These are phyloP conservation scores for Calameuta filiformis DNA, from an alignment of 2,888 invertebrate genomes.

Conservation along the genomic window DNA sequence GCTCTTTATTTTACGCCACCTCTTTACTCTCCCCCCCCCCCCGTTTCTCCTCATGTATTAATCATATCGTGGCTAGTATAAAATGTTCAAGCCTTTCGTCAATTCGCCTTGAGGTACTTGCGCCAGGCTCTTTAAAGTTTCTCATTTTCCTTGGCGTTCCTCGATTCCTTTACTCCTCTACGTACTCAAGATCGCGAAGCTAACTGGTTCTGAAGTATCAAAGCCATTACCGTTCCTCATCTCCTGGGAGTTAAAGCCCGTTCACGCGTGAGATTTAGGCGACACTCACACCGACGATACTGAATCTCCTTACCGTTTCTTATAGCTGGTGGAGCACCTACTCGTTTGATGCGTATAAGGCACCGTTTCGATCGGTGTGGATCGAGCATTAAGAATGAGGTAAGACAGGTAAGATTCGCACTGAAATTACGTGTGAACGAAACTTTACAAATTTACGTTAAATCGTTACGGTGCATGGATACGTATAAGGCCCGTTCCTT, in stretches of 20 bases:
- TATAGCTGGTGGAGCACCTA: accelerated
- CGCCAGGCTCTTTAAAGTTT: background rate
- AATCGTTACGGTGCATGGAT: too few species aligned
- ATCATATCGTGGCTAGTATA: background rate
- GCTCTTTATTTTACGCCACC: constrained; percentile 9
- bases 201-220: constrained; percentile 18
- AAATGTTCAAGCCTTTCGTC: background rate
- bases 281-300: background rate
- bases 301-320: background rate
- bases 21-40: constrained; percentile 1
- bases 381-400: too few species aligned
- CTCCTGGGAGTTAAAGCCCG: background rate
- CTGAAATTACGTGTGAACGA: too few species aligned
- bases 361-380: background rate
- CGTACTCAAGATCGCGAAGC: background rate
- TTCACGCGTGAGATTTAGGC: background rate
- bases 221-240: constrained; percentile 18
- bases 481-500: too few species aligned
- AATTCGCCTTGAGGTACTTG: background rate
- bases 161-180: background rate
- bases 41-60: constrained; percentile 5
- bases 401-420: too few species aligned
- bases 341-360: background rate
- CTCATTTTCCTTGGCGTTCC: background rate
- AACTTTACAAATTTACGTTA: too few species aligned